These are phyloP conservation scores for Drosophila heteroneura DNA, from an alignment of 2,888 invertebrate species.

Conservation along the genomic window DNA sequence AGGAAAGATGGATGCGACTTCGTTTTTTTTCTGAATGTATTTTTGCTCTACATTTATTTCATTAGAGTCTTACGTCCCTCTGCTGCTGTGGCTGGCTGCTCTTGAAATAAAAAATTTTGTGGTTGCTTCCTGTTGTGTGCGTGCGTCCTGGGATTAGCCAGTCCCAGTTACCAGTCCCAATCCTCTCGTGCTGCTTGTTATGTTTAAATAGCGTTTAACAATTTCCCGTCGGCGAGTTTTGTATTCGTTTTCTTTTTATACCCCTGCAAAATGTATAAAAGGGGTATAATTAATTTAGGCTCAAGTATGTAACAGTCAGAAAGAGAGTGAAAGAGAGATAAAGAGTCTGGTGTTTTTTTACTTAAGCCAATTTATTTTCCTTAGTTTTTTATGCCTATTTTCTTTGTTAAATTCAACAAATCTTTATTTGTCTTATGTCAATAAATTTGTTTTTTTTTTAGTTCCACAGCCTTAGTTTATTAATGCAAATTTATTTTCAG, in stretches of 20 bases:
- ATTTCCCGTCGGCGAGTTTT: conserved; percentile 74
- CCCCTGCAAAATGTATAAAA: not conserved
- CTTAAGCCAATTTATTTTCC: not conserved
- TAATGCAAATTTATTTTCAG: not conserved
- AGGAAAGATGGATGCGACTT: too few species aligned
- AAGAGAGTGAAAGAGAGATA: not conserved
- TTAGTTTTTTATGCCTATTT: too few species aligned
- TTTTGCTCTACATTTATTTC: conserved; percentile 56
- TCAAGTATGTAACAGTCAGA: not conserved
- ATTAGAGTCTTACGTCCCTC: conserved; percentile 60
- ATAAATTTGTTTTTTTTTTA: too few species aligned
- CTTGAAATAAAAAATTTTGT: conserved; percentile 75
- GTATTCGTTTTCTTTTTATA: conserved; percentile 18
- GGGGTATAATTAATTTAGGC: not conserved
- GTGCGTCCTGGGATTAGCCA: conserved; percentile 73
- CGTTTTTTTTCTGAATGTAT: not conserved
- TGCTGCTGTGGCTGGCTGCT: conserved; percentile 52
- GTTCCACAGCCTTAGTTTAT: not conserved
- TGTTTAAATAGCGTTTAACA: conserved; percentile 83
- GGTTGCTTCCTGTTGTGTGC: conserved; percentile 77
- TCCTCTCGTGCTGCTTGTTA: conserved; percentile 45
- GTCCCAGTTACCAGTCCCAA: conserved; percentile 30
- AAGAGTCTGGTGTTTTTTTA: not conserved
- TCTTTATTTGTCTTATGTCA: not conserved
- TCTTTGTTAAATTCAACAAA: not conserved